Conservation (phyloP, 1,140 invertebrate species). For the Adoxophyes honmai region DNA sequence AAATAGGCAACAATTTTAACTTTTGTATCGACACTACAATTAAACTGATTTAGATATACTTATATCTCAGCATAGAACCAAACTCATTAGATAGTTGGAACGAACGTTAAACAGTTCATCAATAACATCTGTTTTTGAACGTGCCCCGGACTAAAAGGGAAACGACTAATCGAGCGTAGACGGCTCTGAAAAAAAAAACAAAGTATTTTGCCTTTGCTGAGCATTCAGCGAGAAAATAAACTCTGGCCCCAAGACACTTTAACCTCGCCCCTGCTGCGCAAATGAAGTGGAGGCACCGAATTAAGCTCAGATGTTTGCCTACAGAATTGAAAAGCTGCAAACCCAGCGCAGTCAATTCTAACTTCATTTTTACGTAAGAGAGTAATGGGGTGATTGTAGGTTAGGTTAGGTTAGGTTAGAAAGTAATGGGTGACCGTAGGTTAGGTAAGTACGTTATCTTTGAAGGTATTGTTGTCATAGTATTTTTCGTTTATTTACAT, state of each 20-base stretch:
- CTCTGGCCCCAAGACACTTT: conserved; percentile 43
- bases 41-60: no score
- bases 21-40: no score
- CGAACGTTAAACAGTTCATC: conserved; percentile 1
- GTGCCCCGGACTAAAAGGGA: conserved; percentile 44
- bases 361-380: conserved; percentile 20
- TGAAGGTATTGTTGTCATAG: no score
- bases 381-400: no score
- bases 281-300: conserved; percentile 45
- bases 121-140: conserved; percentile 34
- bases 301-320: conserved; percentile 31
- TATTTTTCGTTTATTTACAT: no score
- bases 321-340: conserved; percentile 26
- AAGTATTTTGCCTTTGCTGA: conserved; percentile 42
- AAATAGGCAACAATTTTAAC: no score
- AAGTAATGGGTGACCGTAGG: no score
- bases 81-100: conserved; percentile 6
- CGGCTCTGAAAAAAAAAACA: conserved; percentile 48
- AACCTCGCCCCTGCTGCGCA: conserved; percentile 31
- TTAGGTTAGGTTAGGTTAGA: no score
- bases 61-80: no score
- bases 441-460: no score
- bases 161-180: conserved; percentile 44
- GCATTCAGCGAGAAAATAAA: conserved; percentile 53
- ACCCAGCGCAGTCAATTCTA: conserved; percentile 18